Conservation (phyloP, 1,140 invertebrate genomes). For the Prorops nasuta region DNA sequence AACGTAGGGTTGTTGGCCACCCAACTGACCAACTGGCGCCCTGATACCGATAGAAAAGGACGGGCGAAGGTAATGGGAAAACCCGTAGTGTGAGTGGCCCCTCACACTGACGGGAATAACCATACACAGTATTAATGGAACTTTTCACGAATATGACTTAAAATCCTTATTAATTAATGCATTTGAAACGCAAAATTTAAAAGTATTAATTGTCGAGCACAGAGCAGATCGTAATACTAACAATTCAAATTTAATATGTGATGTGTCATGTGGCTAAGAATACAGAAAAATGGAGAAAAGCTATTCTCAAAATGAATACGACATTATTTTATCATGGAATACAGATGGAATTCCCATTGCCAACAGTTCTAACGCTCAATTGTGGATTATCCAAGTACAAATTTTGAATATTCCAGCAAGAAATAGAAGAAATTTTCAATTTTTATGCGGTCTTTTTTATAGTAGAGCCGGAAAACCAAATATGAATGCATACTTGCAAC, state of each 20-base stretch:
- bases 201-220: constrained; percentile 9
- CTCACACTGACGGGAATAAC: too few species aligned
- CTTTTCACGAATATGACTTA: constrained; percentile 14
- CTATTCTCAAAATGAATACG: constrained; percentile 3
- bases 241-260: constrained; percentile 8
- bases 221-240: background rate
- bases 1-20: too few species aligned
- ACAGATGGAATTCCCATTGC: constrained; percentile 14
- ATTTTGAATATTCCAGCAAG: constrained; percentile 9
- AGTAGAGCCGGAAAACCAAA: background rate
- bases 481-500: background rate
- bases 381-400: constrained; percentile 12
- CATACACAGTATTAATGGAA: constrained; percentile 10
- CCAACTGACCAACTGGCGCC: too few species aligned
- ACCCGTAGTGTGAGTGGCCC: too few species aligned
- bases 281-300: constrained; percentile 12
- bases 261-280: constrained; percentile 10
- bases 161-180: constrained; percentile 12
- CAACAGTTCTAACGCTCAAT: constrained; percentile 19
- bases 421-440: constrained; percentile 9
- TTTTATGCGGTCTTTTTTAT: background rate
- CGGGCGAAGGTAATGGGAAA: too few species aligned
- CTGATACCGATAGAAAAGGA: too few species aligned
- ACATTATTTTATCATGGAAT: constrained; percentile 15
- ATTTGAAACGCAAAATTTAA: constrained; percentile 14